Percentiles rank a stretch among this genome's conserved stretches.
Conservation (phyloP, 2,113 vertebrate genomes). For the Quiscalus mexicanus region DNA sequence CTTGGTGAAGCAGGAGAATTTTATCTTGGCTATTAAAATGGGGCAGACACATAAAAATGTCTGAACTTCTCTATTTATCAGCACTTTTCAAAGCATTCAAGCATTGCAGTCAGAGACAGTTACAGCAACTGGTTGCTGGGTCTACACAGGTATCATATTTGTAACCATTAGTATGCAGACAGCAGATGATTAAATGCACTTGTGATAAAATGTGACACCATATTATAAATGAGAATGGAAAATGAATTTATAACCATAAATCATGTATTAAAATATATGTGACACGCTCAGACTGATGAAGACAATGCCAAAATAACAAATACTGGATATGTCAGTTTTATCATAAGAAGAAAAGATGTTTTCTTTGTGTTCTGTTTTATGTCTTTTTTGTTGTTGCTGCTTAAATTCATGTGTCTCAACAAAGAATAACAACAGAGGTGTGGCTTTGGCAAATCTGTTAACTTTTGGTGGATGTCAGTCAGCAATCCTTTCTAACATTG, state of each 20-base stretch:
- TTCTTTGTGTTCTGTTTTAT: constrained; percentile 25
- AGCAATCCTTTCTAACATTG: not conserved
- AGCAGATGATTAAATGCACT: constrained; percentile 87
- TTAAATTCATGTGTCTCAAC: constrained; percentile 30
- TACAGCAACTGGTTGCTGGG: constrained; percentile 76
- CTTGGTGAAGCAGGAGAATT: not conserved
- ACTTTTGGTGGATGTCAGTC: not conserved
- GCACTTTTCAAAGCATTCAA: constrained; percentile 75
- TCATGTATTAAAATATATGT: constrained; percentile 85
- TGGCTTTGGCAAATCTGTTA: not conserved
- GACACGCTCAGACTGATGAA: constrained; percentile 76
- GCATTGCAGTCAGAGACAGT: constrained; percentile 73
- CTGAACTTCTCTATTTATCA: constrained; percentile 43
- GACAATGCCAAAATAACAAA: constrained; percentile 75
- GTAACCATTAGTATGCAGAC: constrained; percentile 91
- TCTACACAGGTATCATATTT: constrained; percentile 84
- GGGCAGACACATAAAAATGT: constrained; percentile 35
- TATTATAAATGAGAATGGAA: constrained; percentile 88
- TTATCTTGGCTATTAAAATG: constrained; percentile 47
- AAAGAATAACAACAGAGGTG: constrained; percentile 29
- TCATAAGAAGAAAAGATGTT: not conserved
- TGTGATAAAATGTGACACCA: constrained; percentile 88
- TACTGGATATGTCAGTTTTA: constrained; percentile 46
- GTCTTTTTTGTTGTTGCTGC: not conserved
- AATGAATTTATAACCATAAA: constrained; percentile 90